A percentile compares a stretch with the other conserved stretches of the same genome.
Evolutionary conservation across 2,888 invertebrate species (phyloP).

Genomic region (Ypsolopha sequella): DNA sequence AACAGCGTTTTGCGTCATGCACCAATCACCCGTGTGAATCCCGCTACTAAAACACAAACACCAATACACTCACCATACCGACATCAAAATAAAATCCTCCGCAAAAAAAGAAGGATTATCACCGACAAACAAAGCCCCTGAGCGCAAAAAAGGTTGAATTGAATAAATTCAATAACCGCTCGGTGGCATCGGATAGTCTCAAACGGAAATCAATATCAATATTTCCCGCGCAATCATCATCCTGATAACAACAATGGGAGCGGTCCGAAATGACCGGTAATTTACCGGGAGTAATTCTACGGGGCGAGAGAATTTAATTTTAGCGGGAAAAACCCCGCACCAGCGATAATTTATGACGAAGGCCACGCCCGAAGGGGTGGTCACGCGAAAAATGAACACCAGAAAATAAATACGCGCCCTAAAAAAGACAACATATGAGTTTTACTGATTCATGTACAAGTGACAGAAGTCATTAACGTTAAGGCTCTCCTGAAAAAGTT

Average conservation of each 20-base stretch:
- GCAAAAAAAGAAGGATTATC: background rate
- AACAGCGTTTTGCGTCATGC: no score
- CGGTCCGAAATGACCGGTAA: constrained; percentile 45
- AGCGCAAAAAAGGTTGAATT: background rate
- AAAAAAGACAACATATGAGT: background rate
- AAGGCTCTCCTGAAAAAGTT: background rate
- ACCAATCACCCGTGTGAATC: no score
- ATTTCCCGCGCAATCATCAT: constrained; percentile 35
- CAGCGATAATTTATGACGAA: constrained; percentile 43
- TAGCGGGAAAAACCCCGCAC: constrained; percentile 34
- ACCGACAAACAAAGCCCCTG: background rate
- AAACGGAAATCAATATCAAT: constrained; percentile 38
- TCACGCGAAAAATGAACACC: constrained; percentile 1
- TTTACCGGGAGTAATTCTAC: constrained; percentile 44
- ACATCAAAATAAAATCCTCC: no score
- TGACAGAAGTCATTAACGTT: background rate
- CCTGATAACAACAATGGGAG: constrained; percentile 29
- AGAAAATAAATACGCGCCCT: background rate
- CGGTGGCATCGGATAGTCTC: constrained; percentile 6
- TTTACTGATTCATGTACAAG: background rate
- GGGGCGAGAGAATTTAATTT: constrained; percentile 49
- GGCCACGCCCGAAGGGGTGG: constrained; percentile 17
- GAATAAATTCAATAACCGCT: background rate
- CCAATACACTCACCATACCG: no score
- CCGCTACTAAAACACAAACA: no score